A percentile compares a stretch with the other conserved stretches of the same genome.
Evolutionary conservation across 2,888 invertebrate species (phyloP).

Genomic region (Drosophila limbata): DNA sequence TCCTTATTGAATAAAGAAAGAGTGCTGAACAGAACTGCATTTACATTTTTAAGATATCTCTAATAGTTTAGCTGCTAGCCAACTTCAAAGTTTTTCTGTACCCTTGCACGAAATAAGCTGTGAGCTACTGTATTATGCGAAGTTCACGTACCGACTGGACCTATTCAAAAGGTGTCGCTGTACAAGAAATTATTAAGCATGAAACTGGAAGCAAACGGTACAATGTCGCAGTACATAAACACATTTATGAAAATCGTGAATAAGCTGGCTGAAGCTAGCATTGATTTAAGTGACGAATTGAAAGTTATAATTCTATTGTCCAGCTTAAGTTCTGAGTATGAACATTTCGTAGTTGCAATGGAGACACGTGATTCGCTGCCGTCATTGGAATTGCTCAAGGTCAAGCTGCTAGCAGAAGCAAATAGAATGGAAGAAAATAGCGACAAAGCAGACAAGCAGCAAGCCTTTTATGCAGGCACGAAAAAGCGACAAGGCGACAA

Average conservation of each 20-base stretch:
- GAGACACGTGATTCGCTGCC: background rate
- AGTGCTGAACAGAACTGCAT: too few species aligned
- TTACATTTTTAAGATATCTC: too few species aligned
- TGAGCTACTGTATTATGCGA: slow-evolving; percentile 1
- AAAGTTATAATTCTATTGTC: background rate
- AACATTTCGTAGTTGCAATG: background rate
- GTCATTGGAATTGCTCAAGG: background rate
- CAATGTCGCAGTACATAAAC: background rate
- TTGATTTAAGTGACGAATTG: slow-evolving; percentile 10
- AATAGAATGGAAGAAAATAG: background rate
- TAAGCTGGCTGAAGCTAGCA: slow-evolving; percentile 16
- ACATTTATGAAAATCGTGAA: slow-evolving; percentile 22
- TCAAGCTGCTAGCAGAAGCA: slow-evolving; percentile 31
- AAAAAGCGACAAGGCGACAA: background rate
- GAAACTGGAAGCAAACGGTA: background rate
- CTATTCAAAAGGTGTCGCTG: slow-evolving; percentile 30
- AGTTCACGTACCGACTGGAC: slow-evolving; percentile 11
- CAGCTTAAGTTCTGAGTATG: background rate
- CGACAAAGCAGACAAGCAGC: background rate
- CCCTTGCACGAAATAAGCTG: too few species aligned
- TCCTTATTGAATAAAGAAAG: too few species aligned
- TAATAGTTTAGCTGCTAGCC: too few species aligned
- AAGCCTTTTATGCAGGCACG: background rate
- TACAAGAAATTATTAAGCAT: slow-evolving; percentile 34
- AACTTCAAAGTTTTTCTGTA: too few species aligned